These are phyloP conservation scores for Machimus atricapillus DNA, from an alignment of 2,888 invertebrate species.

Conservation along the genomic window DNA sequence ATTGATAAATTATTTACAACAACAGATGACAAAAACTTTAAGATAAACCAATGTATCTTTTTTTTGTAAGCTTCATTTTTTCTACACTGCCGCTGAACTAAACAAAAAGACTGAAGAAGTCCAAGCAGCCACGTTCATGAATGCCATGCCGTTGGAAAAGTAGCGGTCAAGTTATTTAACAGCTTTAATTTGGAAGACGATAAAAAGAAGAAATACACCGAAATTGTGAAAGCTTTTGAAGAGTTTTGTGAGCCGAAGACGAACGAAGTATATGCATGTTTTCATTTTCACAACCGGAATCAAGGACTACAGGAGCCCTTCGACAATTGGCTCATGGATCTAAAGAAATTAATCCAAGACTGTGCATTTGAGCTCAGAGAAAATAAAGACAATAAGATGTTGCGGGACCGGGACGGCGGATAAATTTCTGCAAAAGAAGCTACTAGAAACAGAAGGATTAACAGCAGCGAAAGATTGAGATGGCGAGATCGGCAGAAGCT, in stretches of 20 bases:
- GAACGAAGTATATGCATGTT: slow-evolving; percentile 20
- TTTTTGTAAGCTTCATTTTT: no score
- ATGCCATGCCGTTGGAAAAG: slow-evolving; percentile 50
- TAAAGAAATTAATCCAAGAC: background rate
- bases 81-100: background rate
- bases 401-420: background rate
- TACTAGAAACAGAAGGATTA: no score
- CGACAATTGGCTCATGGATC: no score
- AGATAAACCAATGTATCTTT: no score
- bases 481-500: background rate
- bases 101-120: slow-evolving; percentile 43
- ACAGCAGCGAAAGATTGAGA: background rate
- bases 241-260: slow-evolving; percentile 28
- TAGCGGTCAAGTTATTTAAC: slow-evolving; percentile 51
- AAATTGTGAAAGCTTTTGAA: slow-evolving; percentile 47
- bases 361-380: slow-evolving; percentile 12
- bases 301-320: no score
- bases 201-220: slow-evolving; percentile 43
- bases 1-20: no score
- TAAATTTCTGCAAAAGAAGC: background rate
- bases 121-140: slow-evolving; percentile 44
- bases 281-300: no score
- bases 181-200: slow-evolving; percentile 47
- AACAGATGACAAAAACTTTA: no score
- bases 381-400: background rate